Conservation (phyloP, 64 coral and sea anemone genomes). For the Acropora tenuis region DNA sequence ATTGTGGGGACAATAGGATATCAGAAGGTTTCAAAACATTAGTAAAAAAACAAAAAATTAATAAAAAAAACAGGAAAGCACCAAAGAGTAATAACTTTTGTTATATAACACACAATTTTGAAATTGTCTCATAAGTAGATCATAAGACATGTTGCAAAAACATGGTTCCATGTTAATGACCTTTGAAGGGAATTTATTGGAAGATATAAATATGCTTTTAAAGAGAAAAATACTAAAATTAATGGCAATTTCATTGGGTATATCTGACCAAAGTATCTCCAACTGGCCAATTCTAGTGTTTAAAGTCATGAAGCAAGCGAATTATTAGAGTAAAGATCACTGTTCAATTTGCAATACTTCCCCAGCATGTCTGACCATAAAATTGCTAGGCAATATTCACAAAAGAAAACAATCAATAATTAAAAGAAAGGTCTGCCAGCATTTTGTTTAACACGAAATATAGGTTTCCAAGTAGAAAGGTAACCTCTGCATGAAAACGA, state of each 20-base stretch:
- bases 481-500: not conserved
- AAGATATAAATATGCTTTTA: no score
- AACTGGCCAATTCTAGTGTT: not conserved
- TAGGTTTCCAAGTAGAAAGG: not conserved
- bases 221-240: no score
- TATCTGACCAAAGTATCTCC: no score
- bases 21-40: no score
- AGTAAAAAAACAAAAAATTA: no score
- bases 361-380: not conserved
- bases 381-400: conserved; percentile 36
- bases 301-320: not conserved
- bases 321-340: not conserved
- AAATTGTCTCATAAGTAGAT: no score
- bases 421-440: conserved; percentile 38
- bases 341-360: not conserved
- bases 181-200: not conserved
- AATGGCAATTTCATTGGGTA: no score
- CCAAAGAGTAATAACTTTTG: no score
- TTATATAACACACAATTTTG: no score
- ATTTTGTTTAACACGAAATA: conserved; percentile 70
- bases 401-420: conserved; percentile 68
- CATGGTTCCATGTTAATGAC: not conserved
- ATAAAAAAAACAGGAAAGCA: no score
- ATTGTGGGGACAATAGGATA: no score
- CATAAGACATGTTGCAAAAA: not conserved